phyloP scores from a whole-genome alignment of 2,797 vertebrate species.

The Tangara arthus region DNA sequence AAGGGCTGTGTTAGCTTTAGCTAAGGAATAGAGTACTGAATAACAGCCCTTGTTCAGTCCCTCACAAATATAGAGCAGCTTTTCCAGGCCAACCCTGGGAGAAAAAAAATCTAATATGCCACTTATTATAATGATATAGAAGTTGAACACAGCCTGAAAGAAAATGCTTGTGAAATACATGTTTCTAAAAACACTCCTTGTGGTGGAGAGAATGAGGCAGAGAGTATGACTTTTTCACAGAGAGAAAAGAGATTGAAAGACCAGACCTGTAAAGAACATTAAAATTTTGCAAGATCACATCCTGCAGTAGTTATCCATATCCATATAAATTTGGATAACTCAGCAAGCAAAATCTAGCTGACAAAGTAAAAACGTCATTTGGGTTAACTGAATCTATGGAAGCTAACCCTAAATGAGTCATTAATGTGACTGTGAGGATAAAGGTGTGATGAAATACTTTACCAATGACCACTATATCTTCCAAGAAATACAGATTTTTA shows the following conservation, averaged over 20 bases:
- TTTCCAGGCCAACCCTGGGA: background rate
- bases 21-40: background rate
- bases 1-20: background rate
- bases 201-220: background rate
- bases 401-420: background rate
- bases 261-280: background rate
- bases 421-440: background rate
- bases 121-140: background rate
- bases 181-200: background rate
- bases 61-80: background rate
- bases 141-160: background rate
- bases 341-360: background rate
- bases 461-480: background rate
- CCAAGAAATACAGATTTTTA: background rate
- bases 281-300: background rate
- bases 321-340: background rate
- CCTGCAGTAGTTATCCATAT: background rate
- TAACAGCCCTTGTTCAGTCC: background rate
- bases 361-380: background rate
- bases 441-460: background rate
- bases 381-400: background rate
- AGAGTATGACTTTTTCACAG: background rate
- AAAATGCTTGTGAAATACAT: background rate
- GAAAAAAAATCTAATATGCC: background rate
- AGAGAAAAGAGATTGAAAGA: background rate